Percentiles rank a stretch among this genome's conserved stretches.
Evolutionary conservation across 2,113 vertebrate species (phyloP).

Genomic region (Nesogale talazaci): DNA sequence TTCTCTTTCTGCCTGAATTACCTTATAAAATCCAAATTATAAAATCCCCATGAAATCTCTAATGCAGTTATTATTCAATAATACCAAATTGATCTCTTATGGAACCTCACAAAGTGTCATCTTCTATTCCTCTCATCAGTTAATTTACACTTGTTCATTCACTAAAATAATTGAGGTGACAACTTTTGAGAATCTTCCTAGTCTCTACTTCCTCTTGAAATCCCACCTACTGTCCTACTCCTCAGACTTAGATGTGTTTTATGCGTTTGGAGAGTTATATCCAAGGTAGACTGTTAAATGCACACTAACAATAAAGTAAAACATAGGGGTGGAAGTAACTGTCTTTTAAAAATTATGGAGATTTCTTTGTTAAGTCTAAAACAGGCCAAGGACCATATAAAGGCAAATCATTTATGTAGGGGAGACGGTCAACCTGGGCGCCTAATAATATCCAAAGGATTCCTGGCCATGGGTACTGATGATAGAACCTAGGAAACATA

Average conservation of each 20-base stretch:
- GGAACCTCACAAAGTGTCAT: neutral
- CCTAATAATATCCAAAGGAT: too few relatives aligned
- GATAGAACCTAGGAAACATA: too few relatives aligned
- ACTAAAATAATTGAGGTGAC: neutral
- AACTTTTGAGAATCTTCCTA: neutral
- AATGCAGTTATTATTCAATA: conserved; percentile 18
- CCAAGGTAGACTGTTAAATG: neutral
- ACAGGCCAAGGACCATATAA: too few relatives aligned
- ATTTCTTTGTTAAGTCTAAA: too few relatives aligned
- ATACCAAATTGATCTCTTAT: neutral
- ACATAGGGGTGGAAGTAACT: neutral
- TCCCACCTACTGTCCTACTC: neutral
- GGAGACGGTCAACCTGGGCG: too few relatives aligned
- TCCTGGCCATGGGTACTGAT: too few relatives aligned
- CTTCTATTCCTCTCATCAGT: neutral
- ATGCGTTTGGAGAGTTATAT: neutral
- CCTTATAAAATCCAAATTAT: neutral
- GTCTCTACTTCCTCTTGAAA: neutral
- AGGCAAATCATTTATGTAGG: too few relatives aligned
- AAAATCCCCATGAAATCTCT: neutral
- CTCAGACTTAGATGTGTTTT: neutral
- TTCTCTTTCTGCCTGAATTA: neutral
- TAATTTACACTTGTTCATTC: neutral
- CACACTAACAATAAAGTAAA: neutral
- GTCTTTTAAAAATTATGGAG: too few relatives aligned